phyloP scores from a whole-genome alignment of 1,140 invertebrate genomes.

The Drosophila repleta region DNA sequence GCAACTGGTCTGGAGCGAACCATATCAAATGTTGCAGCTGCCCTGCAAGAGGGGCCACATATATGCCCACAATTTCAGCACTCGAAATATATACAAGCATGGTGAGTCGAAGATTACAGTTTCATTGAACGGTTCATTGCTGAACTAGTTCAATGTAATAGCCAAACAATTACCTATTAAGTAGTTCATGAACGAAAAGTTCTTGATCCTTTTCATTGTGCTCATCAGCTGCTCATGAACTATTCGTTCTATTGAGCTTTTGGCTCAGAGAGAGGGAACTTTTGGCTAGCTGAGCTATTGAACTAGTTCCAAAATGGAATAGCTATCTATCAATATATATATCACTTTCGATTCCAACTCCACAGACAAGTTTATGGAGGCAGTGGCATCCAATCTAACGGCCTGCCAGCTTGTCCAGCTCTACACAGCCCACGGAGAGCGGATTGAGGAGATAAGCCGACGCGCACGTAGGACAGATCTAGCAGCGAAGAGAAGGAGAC shows the following conservation, averaged over 20 bases:
- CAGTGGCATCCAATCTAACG: slow-evolving; percentile 4
- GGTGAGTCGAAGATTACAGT: slow-evolving; percentile 21
- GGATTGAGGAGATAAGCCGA: neutral
- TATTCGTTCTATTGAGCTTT: no score
- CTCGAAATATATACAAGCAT: slow-evolving; percentile 28
- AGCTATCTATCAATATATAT: no score
- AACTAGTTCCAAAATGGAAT: no score
- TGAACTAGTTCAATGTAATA: no score
- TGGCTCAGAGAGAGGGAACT: no score
- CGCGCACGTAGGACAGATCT: slow-evolving; percentile 2
- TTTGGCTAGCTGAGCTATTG: no score
- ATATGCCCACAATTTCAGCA: slow-evolving; percentile 34
- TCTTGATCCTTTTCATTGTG: no score
- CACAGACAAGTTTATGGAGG: slow-evolving; percentile 45
- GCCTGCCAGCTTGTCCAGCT: slow-evolving; percentile 44
- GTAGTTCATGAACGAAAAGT: no score
- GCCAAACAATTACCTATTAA: no score
- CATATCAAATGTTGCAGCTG: neutral
- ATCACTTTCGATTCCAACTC: no score
- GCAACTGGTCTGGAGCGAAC: neutral
- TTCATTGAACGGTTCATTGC: neutral
- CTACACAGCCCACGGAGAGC: slow-evolving; percentile 51
- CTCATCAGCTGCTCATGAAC: no score
- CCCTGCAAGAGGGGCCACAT: slow-evolving; percentile 26
- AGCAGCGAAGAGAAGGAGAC: no score